Base-by-base conservation (phyloP, 2,888 invertebrate genomes). In the Nymphalis urticae region DNA sequence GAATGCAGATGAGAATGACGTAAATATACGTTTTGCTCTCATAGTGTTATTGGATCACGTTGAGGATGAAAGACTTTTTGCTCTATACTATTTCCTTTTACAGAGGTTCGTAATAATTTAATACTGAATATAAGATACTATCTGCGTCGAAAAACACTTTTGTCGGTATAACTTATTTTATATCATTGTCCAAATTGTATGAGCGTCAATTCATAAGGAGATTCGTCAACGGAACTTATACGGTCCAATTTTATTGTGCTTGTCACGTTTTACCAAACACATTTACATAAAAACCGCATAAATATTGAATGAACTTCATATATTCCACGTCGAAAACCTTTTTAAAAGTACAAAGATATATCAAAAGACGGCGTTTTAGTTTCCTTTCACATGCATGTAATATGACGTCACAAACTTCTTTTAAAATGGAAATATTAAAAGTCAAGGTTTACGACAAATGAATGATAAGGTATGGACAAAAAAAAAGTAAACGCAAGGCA, bases 91-190 rank as follows among this genome's bases (percentile, higher is more conserved):
- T 75, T 74, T 75, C 75, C 73, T 71, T 73, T 73, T 63, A 66
- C 71, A 70, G 72, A 60, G 64, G 70, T 70, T 66, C 59, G 68
- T 69, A 76, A 76, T 76, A 75, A 72, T 72, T 74, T 71, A 63
- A 75, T 76, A 74, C 68, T 64, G 70, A 74, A 73, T 76, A 75
- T 76, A 75, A 74, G 74, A 78, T 70, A 76, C 74, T 79, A 80
- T 80, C 75, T 76, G 74, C 72, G 75, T 75, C 63, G 73, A 76
- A 76, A 80, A 80, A 79, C 76, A 80, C 80, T 80, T 82, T 80
- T 79, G 77, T 78, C 77, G 70, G 64, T 76, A 73, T 73, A 68
- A 32, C 62, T 68, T 69, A 72, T 70, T 72, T 68, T 72, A 73
- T 32, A 56, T 17, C 16, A 24, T 56, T 32, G 54, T 54, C 32